A percentile compares a stretch with the other conserved stretches of the same genome.
Conservation (phyloP, 1,140 invertebrate genomes). For the Cydia amplana region DNA sequence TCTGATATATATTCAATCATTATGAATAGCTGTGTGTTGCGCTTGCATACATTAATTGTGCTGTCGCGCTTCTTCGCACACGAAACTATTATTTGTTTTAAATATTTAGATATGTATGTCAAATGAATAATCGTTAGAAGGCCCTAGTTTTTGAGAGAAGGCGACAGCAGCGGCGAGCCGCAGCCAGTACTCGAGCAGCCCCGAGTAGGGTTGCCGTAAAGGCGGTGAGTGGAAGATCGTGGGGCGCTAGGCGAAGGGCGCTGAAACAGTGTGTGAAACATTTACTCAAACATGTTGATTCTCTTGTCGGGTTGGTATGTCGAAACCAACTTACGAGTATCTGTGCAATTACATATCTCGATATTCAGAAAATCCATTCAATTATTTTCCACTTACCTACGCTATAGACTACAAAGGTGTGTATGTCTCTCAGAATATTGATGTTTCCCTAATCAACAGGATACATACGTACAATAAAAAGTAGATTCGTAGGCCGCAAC, state of each 20-base stretch:
- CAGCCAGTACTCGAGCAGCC: constrained; percentile 55
- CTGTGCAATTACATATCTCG: neutral
- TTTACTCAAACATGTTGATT: constrained; percentile 42
- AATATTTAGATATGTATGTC: too few relatives aligned
- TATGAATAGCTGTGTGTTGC: neutral
- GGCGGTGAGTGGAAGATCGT: constrained; percentile 71
- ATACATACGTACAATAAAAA: neutral
- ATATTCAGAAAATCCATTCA: neutral
- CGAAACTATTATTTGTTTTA: too few relatives aligned
- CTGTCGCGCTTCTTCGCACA: too few relatives aligned
- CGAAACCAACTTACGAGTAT: neutral
- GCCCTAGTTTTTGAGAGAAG: neutral
- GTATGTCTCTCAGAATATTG: too few relatives aligned
- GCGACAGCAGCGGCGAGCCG: constrained; percentile 32
- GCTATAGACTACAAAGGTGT: neutral
- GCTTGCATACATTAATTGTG: constrained; percentile 16
- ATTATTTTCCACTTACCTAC: constrained; percentile 30
- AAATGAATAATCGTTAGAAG: neutral
- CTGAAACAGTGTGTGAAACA: constrained; percentile 59
- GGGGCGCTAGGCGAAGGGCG: constrained; percentile 71
- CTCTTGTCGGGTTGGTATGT: constrained; percentile 37
- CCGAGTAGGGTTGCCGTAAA: constrained; percentile 55
- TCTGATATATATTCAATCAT: neutral
- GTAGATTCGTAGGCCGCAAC: neutral
- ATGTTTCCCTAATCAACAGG: neutral